Conservation (phyloP, 1,140 invertebrate species). For the Cyclina sinensis region DNA sequence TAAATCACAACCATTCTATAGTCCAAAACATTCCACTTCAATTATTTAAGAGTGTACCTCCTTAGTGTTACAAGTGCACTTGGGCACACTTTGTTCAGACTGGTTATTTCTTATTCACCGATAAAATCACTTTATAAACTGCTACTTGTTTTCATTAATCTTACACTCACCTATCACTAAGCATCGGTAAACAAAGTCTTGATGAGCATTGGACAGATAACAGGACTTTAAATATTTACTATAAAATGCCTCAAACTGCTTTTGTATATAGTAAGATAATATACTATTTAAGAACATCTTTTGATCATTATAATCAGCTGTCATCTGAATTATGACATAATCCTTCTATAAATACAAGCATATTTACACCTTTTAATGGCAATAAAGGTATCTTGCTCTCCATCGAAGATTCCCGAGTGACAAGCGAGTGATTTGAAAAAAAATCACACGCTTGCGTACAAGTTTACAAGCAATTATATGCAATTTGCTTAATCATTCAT, state of each 20-base stretch:
- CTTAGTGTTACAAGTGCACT: neutral
- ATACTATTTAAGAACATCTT: neutral
- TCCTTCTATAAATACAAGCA: neutral
- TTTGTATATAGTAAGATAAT: neutral
- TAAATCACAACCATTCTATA: neutral
- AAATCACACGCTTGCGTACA: no score
- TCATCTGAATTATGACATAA: constrained; percentile 10
- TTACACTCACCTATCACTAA: no score
- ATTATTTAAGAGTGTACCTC: neutral
- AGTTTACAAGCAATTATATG: neutral
- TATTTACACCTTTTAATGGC: neutral
- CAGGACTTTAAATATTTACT: neutral
- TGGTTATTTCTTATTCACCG: neutral
- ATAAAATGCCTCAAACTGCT: neutral
- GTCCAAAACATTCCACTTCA: neutral
- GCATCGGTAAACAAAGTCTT: no score
- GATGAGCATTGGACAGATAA: neutral
- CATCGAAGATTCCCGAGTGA: constrained; percentile 20
- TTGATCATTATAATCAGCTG: constrained; percentile 17
- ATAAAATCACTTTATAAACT: neutral
- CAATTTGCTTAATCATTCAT: constrained; percentile 14
- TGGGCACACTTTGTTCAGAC: neutral
- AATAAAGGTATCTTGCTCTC: neutral
- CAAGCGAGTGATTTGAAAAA: neutral
- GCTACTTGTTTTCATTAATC: no score